Evolutionary conservation across 2,888 invertebrate genomes (phyloP).

Genomic region (Aricia artaxerxes): DNA sequence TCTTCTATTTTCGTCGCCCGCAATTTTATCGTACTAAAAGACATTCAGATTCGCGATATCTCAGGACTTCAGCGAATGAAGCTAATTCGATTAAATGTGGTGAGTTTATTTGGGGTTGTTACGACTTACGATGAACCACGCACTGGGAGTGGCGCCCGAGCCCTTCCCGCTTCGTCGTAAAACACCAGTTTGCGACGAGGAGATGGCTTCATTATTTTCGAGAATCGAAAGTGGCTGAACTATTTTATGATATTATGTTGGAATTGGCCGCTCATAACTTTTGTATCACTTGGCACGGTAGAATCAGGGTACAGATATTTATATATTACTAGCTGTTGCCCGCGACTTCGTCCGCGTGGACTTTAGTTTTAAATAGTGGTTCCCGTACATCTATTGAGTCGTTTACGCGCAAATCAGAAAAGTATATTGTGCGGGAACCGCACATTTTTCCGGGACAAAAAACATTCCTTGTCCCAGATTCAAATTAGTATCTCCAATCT

Average conservation of each 20-base stretch:
- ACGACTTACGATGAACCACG: not conserved
- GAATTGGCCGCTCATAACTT: too few species aligned
- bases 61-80: not conserved
- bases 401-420: too few species aligned
- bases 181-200: not conserved
- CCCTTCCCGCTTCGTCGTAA: not conserved
- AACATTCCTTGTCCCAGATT: too few species aligned
- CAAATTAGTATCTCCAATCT: too few species aligned
- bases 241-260: not conserved
- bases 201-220: constrained; percentile 4
- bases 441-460: too few species aligned
- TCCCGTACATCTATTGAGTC: too few species aligned
- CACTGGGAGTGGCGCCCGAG: constrained; percentile 15
- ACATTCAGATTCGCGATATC: constrained; percentile 9
- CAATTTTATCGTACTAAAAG: not conserved
- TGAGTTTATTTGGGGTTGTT: constrained; percentile 21
- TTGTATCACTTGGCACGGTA: too few species aligned
- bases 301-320: too few species aligned
- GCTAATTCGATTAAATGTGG: constrained; percentile 21
- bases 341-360: too few species aligned
- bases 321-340: too few species aligned
- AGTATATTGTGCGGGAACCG: too few species aligned
- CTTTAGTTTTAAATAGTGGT: too few species aligned
- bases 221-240: not conserved
- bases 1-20: constrained; percentile 11